phyloP scores from a whole-genome alignment of 1,140 invertebrate genomes.

The Popillia japonica region DNA sequence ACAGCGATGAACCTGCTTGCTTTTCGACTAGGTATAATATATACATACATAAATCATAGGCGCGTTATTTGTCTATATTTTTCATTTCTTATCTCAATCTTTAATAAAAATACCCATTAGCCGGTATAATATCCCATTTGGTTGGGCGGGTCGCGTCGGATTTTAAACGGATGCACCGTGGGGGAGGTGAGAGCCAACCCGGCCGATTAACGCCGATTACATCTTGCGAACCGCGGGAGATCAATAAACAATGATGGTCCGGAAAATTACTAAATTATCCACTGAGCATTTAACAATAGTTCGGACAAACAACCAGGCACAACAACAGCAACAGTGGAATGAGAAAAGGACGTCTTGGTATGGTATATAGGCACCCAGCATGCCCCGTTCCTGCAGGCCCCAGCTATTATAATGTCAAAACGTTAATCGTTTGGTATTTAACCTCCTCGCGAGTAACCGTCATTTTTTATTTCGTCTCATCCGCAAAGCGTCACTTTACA shows the following conservation, averaged over 20 bases:
- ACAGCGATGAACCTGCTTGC: not conserved
- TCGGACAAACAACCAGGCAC: slow-evolving; percentile 46
- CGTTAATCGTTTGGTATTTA: slow-evolving; percentile 48
- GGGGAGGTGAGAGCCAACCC: slow-evolving; percentile 53
- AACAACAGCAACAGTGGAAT: slow-evolving; percentile 39
- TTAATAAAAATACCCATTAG: slow-evolving; percentile 46
- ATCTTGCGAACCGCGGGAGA: slow-evolving; percentile 52
- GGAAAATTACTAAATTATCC: slow-evolving; percentile 55
- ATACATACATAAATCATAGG: slow-evolving; percentile 19
- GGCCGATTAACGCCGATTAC: slow-evolving; percentile 56
- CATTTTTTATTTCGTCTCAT: slow-evolving; percentile 11
- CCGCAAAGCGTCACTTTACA: slow-evolving; percentile 19
- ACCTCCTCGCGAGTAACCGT: slow-evolving; percentile 33
- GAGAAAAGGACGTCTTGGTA: slow-evolving; percentile 43
- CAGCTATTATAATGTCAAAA: slow-evolving; percentile 50
- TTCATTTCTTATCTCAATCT: slow-evolving; percentile 44
- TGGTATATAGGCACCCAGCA: slow-evolving; percentile 31
- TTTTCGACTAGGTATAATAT: not conserved
- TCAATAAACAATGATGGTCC: slow-evolving; percentile 55
- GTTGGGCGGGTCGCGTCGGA: slow-evolving; percentile 42
- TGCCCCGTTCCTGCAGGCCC: slow-evolving; percentile 37
- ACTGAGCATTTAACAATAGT: slow-evolving; percentile 50
- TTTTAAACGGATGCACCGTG: slow-evolving; percentile 48
- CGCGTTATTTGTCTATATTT: slow-evolving; percentile 34
- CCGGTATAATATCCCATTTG: slow-evolving; percentile 47